These are phyloP conservation scores for Hetaerina americana DNA, from an alignment of 1,140 invertebrate species.

Conservation along the genomic window DNA sequence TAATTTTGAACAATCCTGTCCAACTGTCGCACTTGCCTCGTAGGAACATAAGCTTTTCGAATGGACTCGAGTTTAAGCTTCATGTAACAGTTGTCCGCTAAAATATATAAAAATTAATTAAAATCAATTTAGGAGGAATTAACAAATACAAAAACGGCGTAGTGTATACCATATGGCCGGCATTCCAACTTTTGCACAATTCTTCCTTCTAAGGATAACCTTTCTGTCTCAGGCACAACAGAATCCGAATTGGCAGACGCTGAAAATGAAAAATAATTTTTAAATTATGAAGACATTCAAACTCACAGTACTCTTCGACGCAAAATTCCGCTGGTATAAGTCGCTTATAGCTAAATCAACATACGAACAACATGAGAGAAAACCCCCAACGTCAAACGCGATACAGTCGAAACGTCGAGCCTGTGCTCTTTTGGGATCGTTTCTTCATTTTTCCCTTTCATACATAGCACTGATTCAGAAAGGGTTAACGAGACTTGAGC, in stretches of 20 bases:
- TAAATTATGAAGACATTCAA: constrained; percentile 7
- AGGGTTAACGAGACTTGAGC: constrained; percentile 56
- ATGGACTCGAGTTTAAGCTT: constrained; percentile 77
- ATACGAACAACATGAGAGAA: constrained; percentile 68
- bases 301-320: background rate
- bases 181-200: constrained; percentile 92
- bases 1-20: constrained; percentile 71
- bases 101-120: constrained; percentile 18
- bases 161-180: constrained; percentile 59
- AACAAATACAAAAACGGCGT: background rate
- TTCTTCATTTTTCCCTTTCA: constrained; percentile 53
- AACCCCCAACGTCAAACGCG: constrained; percentile 74
- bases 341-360: constrained; percentile 16
- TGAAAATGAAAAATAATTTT: constrained; percentile 24
- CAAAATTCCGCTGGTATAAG: too few relatives aligned
- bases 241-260: constrained; percentile 41
- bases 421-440: constrained; percentile 79
- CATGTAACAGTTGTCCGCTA: constrained; percentile 73
- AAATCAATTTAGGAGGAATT: background rate
- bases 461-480: constrained; percentile 52
- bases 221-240: constrained; percentile 63
- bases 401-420: constrained; percentile 76
- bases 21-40: constrained; percentile 62
- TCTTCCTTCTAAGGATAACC: constrained; percentile 78
- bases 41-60: constrained; percentile 64